A percentile compares a stretch with the other conserved stretches of the same genome.
Conservation (phyloP, 2,797 vertebrate species). For the Pangasius larnaudii region DNA sequence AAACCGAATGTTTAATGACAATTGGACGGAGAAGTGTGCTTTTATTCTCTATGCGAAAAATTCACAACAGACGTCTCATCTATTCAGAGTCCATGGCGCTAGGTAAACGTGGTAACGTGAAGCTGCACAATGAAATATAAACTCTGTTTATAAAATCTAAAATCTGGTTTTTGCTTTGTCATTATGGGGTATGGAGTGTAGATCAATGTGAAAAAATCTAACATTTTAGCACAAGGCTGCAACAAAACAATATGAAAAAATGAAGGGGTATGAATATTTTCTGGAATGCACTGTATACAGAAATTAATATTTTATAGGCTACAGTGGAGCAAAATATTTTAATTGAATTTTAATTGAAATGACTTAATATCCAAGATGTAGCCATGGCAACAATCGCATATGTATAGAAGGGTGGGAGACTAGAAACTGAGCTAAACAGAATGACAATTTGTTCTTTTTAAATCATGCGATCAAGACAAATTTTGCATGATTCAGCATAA, state of each 20-base stretch:
- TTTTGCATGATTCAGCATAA: not conserved
- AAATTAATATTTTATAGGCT: not conserved
- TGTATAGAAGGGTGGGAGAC: too few relatives aligned
- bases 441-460: not conserved
- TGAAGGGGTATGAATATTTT: too few relatives aligned
- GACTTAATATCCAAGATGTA: not conserved
- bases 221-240: too few relatives aligned
- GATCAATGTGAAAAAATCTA: too few relatives aligned
- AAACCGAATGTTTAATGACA: not conserved
- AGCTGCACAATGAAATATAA: not conserved
- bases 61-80: not conserved
- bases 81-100: too few relatives aligned
- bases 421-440: not conserved
- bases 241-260: too few relatives aligned
- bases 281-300: not conserved
- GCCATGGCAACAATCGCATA: not conserved
- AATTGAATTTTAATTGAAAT: not conserved
- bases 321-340: not conserved
- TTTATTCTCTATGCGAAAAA: not conserved
- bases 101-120: not conserved
- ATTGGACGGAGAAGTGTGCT: not conserved
- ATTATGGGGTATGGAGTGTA: too few relatives aligned
- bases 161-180: too few relatives aligned
- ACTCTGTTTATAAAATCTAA: not conserved
- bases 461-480: too few relatives aligned